These are phyloP conservation scores for Phenganax stokvisi DNA, from an alignment of 92 coral and sea anemone species.

Conservation along the genomic window DNA sequence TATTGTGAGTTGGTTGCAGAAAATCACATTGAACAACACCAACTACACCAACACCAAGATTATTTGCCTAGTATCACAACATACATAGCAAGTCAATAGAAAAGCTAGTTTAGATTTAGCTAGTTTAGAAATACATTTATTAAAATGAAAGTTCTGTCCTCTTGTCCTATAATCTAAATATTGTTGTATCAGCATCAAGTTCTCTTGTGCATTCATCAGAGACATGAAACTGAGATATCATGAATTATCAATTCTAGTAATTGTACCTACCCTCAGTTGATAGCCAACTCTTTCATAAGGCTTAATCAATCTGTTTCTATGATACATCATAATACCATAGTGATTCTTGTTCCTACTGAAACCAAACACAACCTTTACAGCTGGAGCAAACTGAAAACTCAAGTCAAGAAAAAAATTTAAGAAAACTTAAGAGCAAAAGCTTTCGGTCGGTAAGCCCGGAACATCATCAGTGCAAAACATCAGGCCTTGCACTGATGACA, in stretches of 20 bases:
- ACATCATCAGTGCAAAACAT: too few species aligned
- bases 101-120: too few species aligned
- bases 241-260: neutral
- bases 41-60: conserved; percentile 89
- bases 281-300: conserved; percentile 94
- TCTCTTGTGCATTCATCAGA: too few species aligned
- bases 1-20: conserved; percentile 94
- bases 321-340: conserved; percentile 98
- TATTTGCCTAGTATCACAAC: conserved; percentile 65
- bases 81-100: too few species aligned
- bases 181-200: too few species aligned
- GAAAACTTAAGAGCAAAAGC: too few species aligned
- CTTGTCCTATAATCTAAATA: too few species aligned
- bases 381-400: neutral
- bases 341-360: conserved; percentile 85
- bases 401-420: conserved; percentile 8
- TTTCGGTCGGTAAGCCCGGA: too few species aligned
- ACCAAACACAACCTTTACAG: conserved; percentile 79
- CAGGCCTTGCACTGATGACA: too few species aligned
- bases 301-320: conserved; percentile 79
- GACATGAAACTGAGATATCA: too few species aligned
- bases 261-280: conserved; percentile 61
- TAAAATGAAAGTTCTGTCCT: too few species aligned
- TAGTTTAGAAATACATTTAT: too few species aligned
- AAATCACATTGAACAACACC: conserved; percentile 98